Percentiles rank a stretch among this genome's conserved stretches.
Evolutionary conservation across 2,888 invertebrate species (phyloP).

Genomic region (Ligdia adustata): DNA sequence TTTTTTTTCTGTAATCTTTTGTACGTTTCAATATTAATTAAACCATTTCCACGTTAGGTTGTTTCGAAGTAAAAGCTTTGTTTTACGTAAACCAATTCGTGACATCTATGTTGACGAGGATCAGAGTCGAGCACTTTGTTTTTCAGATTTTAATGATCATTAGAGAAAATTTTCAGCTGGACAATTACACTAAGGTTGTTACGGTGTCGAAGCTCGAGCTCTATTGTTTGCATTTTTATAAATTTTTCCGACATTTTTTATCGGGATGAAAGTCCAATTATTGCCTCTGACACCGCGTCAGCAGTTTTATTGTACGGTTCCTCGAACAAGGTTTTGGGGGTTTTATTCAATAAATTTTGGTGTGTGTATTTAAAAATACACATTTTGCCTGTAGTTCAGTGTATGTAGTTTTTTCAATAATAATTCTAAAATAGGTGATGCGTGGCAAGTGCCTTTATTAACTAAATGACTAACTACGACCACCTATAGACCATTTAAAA

Average conservation of each 20-base stretch:
- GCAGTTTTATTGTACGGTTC: conserved; percentile 45
- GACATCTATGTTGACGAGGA: conserved; percentile 24
- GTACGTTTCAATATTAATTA: conserved; percentile 5
- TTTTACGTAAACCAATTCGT: conserved; percentile 20
- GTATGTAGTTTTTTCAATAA: too few species aligned
- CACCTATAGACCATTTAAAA: too few species aligned
- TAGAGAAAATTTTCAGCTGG: conserved; percentile 31
- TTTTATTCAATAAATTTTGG: conserved; percentile 23
- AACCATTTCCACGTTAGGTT: conserved; percentile 11
- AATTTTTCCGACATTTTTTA: conserved; percentile 37
- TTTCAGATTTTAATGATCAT: conserved; percentile 34
- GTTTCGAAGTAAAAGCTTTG: conserved; percentile 12
- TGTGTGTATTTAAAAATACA: too few species aligned
- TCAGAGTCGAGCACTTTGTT: conserved; percentile 24
- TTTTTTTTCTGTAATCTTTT: conserved; percentile 3
- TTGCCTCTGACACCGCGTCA: conserved; percentile 43
- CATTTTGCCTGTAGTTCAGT: too few species aligned
- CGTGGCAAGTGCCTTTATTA: too few species aligned
- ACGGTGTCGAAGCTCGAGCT: conserved; percentile 33
- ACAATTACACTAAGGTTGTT: conserved; percentile 34
- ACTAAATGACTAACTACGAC: too few species aligned
- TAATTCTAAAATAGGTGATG: too few species aligned
- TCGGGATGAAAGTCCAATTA: conserved; percentile 49
- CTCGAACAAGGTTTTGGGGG: conserved; percentile 17
- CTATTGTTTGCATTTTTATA: conserved; percentile 43